Evolutionary conservation across 2,888 invertebrate genomes (phyloP).

Genomic region (Parochlus steinenii): DNA sequence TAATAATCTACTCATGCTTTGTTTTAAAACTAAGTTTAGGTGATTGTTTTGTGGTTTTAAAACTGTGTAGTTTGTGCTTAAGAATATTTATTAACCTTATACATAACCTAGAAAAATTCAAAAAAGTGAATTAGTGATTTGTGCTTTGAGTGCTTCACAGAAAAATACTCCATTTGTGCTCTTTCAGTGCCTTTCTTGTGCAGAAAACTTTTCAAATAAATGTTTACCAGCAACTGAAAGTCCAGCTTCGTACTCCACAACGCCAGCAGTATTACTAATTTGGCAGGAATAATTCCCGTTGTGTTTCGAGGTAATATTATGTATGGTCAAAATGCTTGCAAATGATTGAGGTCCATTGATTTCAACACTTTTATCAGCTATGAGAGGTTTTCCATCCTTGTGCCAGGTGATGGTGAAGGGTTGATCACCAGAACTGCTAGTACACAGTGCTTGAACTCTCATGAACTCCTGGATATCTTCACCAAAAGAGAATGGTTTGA

Average conservation of each 20-base stretch:
- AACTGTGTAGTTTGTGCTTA: too few relatives aligned
- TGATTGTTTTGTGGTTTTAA: too few relatives aligned
- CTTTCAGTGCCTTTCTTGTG: too few relatives aligned
- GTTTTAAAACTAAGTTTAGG: too few relatives aligned
- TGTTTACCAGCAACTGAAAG: slow-evolving; percentile 37
- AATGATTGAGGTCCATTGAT: slow-evolving; percentile 37
- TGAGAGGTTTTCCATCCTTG: slow-evolving; percentile 27
- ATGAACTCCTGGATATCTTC: slow-evolving; percentile 62
- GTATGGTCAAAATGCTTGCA: slow-evolving; percentile 33
- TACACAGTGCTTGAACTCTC: slow-evolving; percentile 51
- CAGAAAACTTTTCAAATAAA: too few relatives aligned
- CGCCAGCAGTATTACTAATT: slow-evolving; percentile 30
- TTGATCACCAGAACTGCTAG: slow-evolving; percentile 38
- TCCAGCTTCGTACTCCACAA: slow-evolving; percentile 34
- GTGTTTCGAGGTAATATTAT: slow-evolving; percentile 30
- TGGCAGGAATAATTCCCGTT: slow-evolving; percentile 32
- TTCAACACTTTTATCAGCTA: slow-evolving; percentile 21
- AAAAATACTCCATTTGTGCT: too few relatives aligned
- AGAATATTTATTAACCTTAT: too few relatives aligned
- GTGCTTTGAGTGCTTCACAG: too few relatives aligned
- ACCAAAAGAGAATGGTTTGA: slow-evolving; percentile 68
- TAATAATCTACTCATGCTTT: too few relatives aligned
- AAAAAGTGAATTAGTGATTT: too few relatives aligned
- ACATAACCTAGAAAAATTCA: too few relatives aligned
- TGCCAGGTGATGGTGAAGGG: slow-evolving; percentile 38